Percentiles rank a stretch among this genome's conserved stretches.
Evolutionary conservation across 2,888 invertebrate species (phyloP).

Genomic region (Lepidocyrtoides sp.): DNA sequence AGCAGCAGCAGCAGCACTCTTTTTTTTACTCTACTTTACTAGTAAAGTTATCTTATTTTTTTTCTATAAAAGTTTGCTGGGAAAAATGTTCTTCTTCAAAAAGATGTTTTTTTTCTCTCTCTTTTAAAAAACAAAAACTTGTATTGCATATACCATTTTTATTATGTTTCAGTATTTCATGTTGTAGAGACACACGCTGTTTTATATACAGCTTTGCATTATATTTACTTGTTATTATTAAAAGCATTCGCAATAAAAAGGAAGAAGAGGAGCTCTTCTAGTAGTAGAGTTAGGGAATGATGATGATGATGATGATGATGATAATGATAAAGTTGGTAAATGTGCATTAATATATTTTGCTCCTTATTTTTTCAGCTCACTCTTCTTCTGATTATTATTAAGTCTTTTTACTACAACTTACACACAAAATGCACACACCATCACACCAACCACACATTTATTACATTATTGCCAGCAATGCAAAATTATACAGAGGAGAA

Average conservation of each 20-base stretch:
- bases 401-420: conserved; percentile 43
- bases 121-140: neutral
- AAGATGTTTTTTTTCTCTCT: neutral
- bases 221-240: neutral
- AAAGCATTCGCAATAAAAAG: conserved; percentile 25
- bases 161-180: conserved; percentile 43
- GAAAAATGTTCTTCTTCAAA: neutral
- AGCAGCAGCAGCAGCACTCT: too few species aligned
- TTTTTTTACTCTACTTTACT: neutral
- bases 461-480: neutral
- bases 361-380: conserved; percentile 26
- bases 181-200: conserved; percentile 11
- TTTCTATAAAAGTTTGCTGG: neutral
- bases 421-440: conserved; percentile 42
- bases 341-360: conserved; percentile 36
- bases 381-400: conserved; percentile 34
- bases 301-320: conserved; percentile 31
- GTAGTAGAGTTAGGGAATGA: neutral
- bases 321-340: conserved; percentile 26
- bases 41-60: neutral
- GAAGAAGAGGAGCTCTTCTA: conserved; percentile 7
- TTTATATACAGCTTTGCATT: conserved; percentile 15
- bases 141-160: conserved; percentile 4
- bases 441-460: conserved; percentile 45
- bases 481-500: conserved; percentile 15